phyloP scores from a whole-genome alignment of 2,797 vertebrate species.

The Fistularia tabacaria region DNA sequence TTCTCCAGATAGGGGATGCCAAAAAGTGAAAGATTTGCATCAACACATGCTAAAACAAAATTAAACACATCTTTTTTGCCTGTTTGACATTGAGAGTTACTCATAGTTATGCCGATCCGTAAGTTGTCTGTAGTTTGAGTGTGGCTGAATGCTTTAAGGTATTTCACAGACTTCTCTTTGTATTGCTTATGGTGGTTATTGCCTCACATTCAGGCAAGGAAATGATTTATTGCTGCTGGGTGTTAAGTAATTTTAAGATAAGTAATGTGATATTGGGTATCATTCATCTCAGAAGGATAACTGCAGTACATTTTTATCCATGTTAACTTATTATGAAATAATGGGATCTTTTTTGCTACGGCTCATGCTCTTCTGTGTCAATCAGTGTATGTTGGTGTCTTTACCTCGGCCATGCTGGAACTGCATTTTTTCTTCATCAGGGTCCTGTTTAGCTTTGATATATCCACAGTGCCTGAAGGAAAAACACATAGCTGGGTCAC shows the following conservation, averaged over 20 bases:
- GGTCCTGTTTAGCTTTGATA: slow-evolving; percentile 85
- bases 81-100: too few species aligned
- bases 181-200: too few species aligned
- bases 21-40: neutral
- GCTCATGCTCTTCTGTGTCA: neutral
- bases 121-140: too few species aligned
- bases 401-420: slow-evolving; percentile 82
- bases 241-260: too few species aligned
- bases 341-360: neutral
- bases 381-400: slow-evolving; percentile 1
- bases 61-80: too few species aligned
- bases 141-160: too few species aligned
- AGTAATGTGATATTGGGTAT: neutral
- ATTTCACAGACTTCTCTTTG: too few species aligned
- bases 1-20: slow-evolving; percentile 4
- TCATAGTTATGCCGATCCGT: too few species aligned
- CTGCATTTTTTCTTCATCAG: slow-evolving; percentile 84
- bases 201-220: too few species aligned
- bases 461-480: slow-evolving; percentile 80
- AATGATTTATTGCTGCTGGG: too few species aligned
- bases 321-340: neutral
- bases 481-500: slow-evolving; percentile 28
- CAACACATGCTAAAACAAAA: too few species aligned
- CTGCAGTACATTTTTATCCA: neutral
- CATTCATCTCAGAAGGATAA: neutral